These are phyloP conservation scores for Ceriagrion tenellum DNA, from an alignment of 2,888 invertebrate genomes.

Conservation along the genomic window DNA sequence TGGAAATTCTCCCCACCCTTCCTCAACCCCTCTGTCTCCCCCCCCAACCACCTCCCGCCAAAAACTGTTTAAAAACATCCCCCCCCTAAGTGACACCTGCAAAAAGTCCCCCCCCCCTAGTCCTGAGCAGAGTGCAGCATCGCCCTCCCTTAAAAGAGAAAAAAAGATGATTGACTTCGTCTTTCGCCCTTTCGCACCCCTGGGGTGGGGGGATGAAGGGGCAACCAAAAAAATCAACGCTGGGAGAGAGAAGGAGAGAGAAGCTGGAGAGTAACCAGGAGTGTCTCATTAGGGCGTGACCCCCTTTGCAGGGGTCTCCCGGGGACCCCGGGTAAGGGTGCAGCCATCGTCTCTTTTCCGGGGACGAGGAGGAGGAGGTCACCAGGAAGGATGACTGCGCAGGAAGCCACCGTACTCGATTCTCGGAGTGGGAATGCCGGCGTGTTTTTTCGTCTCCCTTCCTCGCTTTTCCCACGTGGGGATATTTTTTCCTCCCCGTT, in stretches of 20 bases:
- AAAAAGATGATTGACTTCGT: not conserved
- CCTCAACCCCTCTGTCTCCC: not conserved
- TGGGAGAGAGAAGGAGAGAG: not conserved
- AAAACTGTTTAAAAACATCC: not conserved
- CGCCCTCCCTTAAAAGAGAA: not conserved
- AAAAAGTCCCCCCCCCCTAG: not conserved
- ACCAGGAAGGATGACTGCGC: not conserved
- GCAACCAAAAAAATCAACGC: not conserved
- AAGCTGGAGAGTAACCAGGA: not conserved
- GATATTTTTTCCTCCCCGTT: not conserved
- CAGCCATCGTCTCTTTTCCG: not conserved
- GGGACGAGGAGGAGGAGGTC: not conserved
- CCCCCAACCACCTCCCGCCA: not conserved
- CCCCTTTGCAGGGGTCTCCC: not conserved
- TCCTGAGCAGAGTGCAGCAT: not conserved
- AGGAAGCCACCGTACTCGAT: not conserved
- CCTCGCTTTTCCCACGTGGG: not conserved
- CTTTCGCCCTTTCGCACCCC: too few relatives aligned
- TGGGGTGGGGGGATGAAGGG: not conserved
- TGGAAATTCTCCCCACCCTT: not conserved
- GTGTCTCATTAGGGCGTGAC: constrained; percentile 30
- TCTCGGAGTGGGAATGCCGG: not conserved
- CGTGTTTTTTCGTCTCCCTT: not conserved
- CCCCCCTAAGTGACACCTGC: not conserved
- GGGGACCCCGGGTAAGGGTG: not conserved